These are phyloP conservation scores for Muscicapa striata DNA, from an alignment of 2,797 vertebrate species.

Conservation along the genomic window DNA sequence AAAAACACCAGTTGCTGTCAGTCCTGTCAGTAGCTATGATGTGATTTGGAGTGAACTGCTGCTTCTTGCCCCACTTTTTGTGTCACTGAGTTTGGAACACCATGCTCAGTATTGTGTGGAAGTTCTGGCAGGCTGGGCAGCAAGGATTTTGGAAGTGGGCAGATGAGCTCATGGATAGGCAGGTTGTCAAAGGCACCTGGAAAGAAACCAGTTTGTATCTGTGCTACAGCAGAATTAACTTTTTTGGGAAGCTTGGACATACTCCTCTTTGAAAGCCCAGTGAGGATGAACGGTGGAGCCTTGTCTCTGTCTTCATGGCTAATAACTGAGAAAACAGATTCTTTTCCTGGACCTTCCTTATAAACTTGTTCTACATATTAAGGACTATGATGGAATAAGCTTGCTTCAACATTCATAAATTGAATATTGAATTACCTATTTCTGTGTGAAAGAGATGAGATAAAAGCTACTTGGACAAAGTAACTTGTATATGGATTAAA, in stretches of 20 bases:
- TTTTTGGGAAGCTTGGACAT: background rate
- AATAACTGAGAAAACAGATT: background rate
- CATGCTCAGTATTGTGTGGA: fast-evolving
- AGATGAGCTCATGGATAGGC: background rate
- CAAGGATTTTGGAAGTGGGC: background rate
- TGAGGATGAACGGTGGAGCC: background rate
- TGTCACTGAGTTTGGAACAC: background rate
- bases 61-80: background rate
- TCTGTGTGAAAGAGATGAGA: background rate
- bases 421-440: slow-evolving; percentile 3
- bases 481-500: background rate
- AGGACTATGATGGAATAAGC: background rate
- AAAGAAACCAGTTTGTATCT: background rate
- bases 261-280: background rate
- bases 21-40: background rate
- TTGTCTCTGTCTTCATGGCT: background rate
- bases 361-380: background rate
- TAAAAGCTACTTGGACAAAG: background rate
- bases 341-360: background rate
- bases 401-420: background rate
- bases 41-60: background rate
- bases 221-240: background rate
- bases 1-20: background rate
- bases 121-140: background rate
- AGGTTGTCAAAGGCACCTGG: background rate